A percentile compares a stretch with the other conserved stretches of the same genome.
These are phyloP conservation scores for Corythoichthys intestinalis DNA, from an alignment of 2,113 vertebrate genomes.

Conservation along the genomic window DNA sequence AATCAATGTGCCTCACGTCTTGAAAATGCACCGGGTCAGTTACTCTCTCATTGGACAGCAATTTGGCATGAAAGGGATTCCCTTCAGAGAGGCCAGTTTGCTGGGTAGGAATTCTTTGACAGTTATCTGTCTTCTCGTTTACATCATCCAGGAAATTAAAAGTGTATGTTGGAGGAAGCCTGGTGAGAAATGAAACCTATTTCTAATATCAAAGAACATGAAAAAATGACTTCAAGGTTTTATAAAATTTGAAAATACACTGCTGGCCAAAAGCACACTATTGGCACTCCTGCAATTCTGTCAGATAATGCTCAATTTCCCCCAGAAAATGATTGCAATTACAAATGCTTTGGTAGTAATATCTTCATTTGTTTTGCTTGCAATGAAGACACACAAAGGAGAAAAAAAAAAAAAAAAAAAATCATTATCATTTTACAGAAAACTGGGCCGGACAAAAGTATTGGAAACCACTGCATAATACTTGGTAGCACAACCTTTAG, in stretches of 20 bases:
- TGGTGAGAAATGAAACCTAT: constrained; percentile 36
- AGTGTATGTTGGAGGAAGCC: constrained; percentile 80
- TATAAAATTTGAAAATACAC: not conserved
- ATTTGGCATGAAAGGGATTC: constrained; percentile 71
- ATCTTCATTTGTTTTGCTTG: too few relatives aligned
- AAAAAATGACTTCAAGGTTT: not conserved
- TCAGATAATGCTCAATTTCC: too few relatives aligned
- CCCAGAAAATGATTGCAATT: too few relatives aligned
- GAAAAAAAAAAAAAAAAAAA: too few relatives aligned
- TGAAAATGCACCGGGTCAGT: constrained; percentile 84
- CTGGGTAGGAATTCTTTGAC: not conserved
- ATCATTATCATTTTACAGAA: too few relatives aligned
- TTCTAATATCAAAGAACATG: not conserved
- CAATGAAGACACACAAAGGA: too few relatives aligned
- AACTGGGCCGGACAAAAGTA: too few relatives aligned
- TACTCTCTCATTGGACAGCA: constrained; percentile 80
- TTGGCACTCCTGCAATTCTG: too few relatives aligned
- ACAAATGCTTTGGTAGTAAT: too few relatives aligned
- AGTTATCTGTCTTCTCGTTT: not conserved
- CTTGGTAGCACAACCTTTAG: too few relatives aligned
- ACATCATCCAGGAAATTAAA: constrained; percentile 73
- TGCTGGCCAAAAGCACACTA: too few relatives aligned
- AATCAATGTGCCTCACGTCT: constrained; percentile 88
- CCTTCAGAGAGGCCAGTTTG: constrained; percentile 50
- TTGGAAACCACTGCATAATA: too few relatives aligned